These are phyloP conservation scores for Huso huso DNA, from an alignment of 2,797 vertebrate species.

Conservation along the genomic window DNA sequence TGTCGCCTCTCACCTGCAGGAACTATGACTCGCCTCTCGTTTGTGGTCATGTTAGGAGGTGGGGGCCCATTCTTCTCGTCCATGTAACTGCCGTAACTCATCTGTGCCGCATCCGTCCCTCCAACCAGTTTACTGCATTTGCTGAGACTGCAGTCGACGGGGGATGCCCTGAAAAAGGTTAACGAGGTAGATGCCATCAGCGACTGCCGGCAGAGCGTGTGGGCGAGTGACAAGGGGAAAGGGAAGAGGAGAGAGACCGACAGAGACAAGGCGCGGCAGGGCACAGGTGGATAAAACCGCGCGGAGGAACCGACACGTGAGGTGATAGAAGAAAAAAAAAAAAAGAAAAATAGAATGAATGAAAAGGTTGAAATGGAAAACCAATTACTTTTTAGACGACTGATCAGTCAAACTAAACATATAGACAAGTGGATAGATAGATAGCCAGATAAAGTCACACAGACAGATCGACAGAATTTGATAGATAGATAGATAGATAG, in stretches of 20 bases:
- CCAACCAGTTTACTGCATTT: constrained; percentile 93
- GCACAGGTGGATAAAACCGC: too few species aligned
- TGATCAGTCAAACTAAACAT: too few species aligned
- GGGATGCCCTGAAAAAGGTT: constrained; percentile 76
- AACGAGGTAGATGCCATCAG: constrained; percentile 14
- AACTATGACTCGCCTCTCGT: constrained; percentile 95
- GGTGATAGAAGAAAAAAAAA: not conserved
- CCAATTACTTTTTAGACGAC: too few species aligned
- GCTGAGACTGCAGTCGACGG: constrained; percentile 90
- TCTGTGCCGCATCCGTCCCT: constrained; percentile 74
- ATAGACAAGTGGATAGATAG: too few species aligned
- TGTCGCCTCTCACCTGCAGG: constrained; percentile 80
- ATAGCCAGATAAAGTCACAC: not conserved
- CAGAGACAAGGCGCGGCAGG: too few species aligned
- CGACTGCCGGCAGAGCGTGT: not conserved
- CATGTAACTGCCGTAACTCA: constrained; percentile 94
- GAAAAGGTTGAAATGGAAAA: too few species aligned
- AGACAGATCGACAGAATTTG: not conserved
- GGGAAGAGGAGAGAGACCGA: too few species aligned
- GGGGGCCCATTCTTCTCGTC: constrained; percentile 93
- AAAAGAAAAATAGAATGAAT: not conserved
- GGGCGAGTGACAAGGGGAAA: constrained; percentile 22
- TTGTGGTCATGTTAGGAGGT: constrained; percentile 96
- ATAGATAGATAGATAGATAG: constrained; percentile 2
- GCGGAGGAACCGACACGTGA: too few species aligned